A percentile compares a stretch with the other conserved stretches of the same genome.
Conservation (phyloP, 2,797 vertebrate genomes). For the Gymnoscopelus microlampas region DNA sequence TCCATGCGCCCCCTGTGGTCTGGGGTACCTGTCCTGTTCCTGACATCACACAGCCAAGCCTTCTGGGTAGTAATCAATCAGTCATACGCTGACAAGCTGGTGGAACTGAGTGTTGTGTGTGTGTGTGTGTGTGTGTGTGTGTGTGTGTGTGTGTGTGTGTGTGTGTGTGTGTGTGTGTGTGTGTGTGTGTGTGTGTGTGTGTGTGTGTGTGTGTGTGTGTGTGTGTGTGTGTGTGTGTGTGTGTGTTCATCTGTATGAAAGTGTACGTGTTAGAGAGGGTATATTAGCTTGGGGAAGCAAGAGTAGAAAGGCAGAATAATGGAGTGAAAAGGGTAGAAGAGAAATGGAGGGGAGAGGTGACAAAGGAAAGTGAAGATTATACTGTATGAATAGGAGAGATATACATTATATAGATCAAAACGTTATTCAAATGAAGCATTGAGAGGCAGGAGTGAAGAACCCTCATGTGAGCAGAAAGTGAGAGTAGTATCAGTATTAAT, state of each 20-base stretch:
- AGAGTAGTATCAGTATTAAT: too few relatives aligned
- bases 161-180: constrained; percentile 15
- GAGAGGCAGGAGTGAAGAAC: too few relatives aligned
- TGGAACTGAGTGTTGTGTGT: constrained; percentile 63
- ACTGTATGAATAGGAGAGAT: constrained; percentile 15
- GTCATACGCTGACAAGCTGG: constrained; percentile 74
- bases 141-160: constrained; percentile 14
- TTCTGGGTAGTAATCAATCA: constrained; percentile 82
- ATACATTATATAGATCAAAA: not conserved
- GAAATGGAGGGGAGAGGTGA: constrained; percentile 3
- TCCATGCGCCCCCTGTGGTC: constrained; percentile 65
- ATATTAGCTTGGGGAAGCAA: constrained; percentile 59
- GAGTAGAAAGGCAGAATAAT: constrained; percentile 58
- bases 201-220: constrained; percentile 11
- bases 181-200: not conserved
- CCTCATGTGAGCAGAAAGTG: too few relatives aligned
- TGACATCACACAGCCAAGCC: constrained; percentile 77
- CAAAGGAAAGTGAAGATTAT: constrained; percentile 21
- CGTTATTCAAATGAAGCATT: too few relatives aligned
- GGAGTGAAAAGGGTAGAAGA: constrained; percentile 31
- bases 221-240: constrained; percentile 7
- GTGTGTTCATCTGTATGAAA: not conserved
- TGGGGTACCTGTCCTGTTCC: constrained; percentile 75
- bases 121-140: constrained; percentile 17
- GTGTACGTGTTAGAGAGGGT: constrained; percentile 32